These are phyloP conservation scores for Sebastes goodei DNA, from an alignment of 2,797 vertebrate genomes.

Conservation along the genomic window DNA sequence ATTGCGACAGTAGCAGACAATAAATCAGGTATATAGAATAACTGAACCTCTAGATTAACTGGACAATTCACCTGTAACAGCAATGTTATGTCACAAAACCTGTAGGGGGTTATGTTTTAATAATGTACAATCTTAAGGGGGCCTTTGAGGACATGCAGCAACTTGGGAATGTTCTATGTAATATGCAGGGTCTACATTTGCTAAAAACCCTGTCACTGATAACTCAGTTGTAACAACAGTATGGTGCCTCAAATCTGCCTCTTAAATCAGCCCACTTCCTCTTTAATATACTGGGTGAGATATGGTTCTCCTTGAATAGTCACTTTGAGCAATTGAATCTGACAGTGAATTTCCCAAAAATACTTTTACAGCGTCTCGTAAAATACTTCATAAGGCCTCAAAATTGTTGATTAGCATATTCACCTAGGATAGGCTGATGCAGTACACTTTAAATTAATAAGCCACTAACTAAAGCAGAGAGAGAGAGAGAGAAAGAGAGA, in stretches of 20 bases:
- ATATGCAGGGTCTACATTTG: neutral
- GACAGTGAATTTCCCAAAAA: constrained; percentile 75
- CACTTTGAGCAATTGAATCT: constrained; percentile 76
- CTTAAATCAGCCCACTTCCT: constrained; percentile 47
- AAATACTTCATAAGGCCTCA: constrained; percentile 77
- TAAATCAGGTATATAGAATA: neutral
- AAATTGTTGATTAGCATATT: constrained; percentile 82
- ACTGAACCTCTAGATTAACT: neutral
- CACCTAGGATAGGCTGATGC: constrained; percentile 60
- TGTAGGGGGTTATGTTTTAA: neutral
- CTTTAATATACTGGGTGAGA: constrained; percentile 58
- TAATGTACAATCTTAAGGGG: neutral
- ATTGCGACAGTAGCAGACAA: neutral
- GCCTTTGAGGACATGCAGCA: neutral
- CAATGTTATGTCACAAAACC: neutral
- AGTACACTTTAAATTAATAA: constrained; percentile 79
- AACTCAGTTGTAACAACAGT: constrained; percentile 19
- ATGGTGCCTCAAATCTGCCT: constrained; percentile 22
- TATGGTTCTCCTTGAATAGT: constrained; percentile 59
- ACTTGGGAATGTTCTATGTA: neutral
- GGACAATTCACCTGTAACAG: neutral
- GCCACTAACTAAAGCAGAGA: constrained; percentile 57
- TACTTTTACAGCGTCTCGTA: constrained; percentile 74
- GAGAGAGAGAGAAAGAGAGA: too few species aligned
- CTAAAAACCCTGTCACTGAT: neutral